phyloP scores from a whole-genome alignment of 1,140 invertebrate species.

The Zaprionus capensis region DNA sequence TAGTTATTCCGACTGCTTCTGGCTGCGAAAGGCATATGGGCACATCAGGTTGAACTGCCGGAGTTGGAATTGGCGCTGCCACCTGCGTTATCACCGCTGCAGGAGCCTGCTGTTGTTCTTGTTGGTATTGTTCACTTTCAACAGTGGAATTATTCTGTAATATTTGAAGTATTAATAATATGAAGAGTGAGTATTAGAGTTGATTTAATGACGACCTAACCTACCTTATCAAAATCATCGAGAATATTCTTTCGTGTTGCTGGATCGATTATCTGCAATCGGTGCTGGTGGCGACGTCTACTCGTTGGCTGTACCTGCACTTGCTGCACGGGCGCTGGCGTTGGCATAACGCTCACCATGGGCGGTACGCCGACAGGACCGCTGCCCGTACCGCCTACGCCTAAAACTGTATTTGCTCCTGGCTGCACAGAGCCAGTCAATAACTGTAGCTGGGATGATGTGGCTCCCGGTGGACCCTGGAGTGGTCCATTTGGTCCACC shows the following conservation, averaged over 20 bases:
- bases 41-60: slow-evolving; percentile 39
- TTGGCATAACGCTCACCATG: slow-evolving; percentile 65
- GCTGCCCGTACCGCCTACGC: slow-evolving; percentile 49
- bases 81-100: neutral
- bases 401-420: slow-evolving; percentile 59
- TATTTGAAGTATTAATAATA: neutral
- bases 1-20: slow-evolving; percentile 24
- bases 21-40: slow-evolving; percentile 40
- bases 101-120: slow-evolving; percentile 24
- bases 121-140: slow-evolving; percentile 61
- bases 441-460: slow-evolving; percentile 61
- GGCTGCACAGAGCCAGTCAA: slow-evolving; percentile 63
- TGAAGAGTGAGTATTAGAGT: neutral
- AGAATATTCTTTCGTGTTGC: slow-evolving; percentile 77
- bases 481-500: slow-evolving; percentile 66
- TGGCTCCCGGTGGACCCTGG: slow-evolving; percentile 58
- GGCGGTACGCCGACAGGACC: slow-evolving; percentile 67
- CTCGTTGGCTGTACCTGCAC: slow-evolving; percentile 48
- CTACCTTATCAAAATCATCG: slow-evolving; percentile 74
- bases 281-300: slow-evolving; percentile 68
- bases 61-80: neutral
- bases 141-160: slow-evolving; percentile 47
- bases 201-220: too few species aligned
- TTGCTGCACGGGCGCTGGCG: slow-evolving; percentile 47
- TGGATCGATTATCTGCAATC: slow-evolving; percentile 76